Percentiles rank a stretch among this genome's conserved stretches.
Evolutionary conservation across 2,888 invertebrate genomes (phyloP).

Genomic region (Neelides folsomi): DNA sequence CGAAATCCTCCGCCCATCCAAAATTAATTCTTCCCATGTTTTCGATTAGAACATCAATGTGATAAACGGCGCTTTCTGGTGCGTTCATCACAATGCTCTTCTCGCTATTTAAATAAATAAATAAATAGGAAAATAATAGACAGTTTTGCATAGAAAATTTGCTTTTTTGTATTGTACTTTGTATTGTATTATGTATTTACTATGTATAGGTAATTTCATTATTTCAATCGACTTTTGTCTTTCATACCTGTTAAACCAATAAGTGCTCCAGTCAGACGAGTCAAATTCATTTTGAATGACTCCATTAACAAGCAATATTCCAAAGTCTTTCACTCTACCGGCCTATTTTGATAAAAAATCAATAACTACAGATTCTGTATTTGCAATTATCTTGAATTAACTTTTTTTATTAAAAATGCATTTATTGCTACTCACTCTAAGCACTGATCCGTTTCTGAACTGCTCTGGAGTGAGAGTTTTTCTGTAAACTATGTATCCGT

Average conservation of each 20-base stretch:
- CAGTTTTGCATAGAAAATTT: neutral
- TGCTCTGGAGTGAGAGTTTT: slow-evolving; percentile 33
- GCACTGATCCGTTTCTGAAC: slow-evolving; percentile 9
- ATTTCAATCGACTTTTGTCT: no score
- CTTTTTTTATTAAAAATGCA: neutral
- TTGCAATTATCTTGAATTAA: neutral
- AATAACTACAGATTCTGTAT: neutral
- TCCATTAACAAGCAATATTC: slow-evolving; percentile 42
- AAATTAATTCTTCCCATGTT: slow-evolving; percentile 42
- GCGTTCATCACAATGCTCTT: slow-evolving; percentile 5
- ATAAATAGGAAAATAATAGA: neutral
- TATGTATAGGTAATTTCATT: neutral
- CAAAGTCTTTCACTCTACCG: slow-evolving; percentile 43
- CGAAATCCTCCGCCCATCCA: slow-evolving; percentile 37
- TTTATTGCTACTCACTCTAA: slow-evolving; percentile 13
- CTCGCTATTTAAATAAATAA: slow-evolving; percentile 3
- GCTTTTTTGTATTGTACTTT: neutral
- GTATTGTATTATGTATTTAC: neutral
- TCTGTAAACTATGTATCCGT: slow-evolving; percentile 46
- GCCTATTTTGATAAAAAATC: slow-evolving; percentile 16
- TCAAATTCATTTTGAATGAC: slow-evolving; percentile 17
- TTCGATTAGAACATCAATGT: slow-evolving; percentile 40
- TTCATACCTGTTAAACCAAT: slow-evolving; percentile 23
- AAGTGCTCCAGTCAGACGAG: neutral
- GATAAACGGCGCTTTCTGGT: slow-evolving; percentile 8